Percentiles rank a stretch among this genome's conserved stretches.
These are phyloP conservation scores for Ptychobarbus kaznakovi DNA, from an alignment of 2,797 vertebrate genomes.

Conservation along the genomic window DNA sequence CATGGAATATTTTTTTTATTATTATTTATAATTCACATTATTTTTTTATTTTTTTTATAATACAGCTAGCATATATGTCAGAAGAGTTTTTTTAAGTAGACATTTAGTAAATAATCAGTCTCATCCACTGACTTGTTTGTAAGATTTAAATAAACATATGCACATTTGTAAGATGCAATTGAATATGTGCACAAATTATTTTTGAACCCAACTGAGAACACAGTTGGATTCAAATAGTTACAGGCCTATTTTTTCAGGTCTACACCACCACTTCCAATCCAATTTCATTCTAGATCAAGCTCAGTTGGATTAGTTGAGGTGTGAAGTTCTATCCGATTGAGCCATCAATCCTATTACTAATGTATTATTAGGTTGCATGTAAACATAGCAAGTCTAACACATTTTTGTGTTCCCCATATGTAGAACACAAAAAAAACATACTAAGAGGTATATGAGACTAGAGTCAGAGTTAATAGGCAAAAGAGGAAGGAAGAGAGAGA, in stretches of 20 bases:
- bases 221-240: background rate
- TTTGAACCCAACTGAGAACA: background rate
- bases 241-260: background rate
- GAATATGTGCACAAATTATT: background rate
- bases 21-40: too few relatives aligned
- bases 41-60: background rate
- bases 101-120: background rate
- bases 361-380: background rate
- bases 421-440: slow-evolving; percentile 27
- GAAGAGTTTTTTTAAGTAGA: background rate
- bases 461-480: slow-evolving; percentile 67
- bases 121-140: background rate
- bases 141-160: background rate
- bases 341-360: background rate
- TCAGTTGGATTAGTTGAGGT: background rate
- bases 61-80: background rate
- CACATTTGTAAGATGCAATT: background rate
- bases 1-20: too few relatives aligned
- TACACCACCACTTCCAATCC: background rate
- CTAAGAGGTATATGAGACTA: slow-evolving; percentile 61
- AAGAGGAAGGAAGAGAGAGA: slow-evolving; percentile 48
- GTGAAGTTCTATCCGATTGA: background rate
- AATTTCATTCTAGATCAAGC: background rate
- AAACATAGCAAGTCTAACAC: background rate
- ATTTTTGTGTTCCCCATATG: slow-evolving; percentile 15